phyloP scores from a whole-genome alignment of 37 sponge, comb jelly and placozoan species.

The Ephydatia muelleri region DNA sequence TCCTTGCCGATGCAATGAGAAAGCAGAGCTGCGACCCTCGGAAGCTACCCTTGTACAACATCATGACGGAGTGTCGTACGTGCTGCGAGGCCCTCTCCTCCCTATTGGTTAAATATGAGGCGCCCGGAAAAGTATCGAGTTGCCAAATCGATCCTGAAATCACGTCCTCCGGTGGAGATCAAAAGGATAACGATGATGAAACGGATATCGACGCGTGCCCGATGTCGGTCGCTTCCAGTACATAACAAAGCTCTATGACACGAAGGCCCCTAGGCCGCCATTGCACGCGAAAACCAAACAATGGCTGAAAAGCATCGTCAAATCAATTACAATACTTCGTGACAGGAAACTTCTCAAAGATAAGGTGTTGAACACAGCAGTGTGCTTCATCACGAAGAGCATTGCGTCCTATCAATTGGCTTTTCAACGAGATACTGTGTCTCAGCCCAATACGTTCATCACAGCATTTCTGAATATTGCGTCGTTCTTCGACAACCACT shows the following conservation, averaged over 20 bases:
- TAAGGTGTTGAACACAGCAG: neutral
- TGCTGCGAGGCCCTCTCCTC: slow-evolving; percentile 25
- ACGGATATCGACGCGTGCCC: neutral
- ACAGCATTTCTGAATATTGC: slow-evolving; percentile 1
- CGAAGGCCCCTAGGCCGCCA: too few relatives aligned
- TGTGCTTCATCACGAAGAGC: slow-evolving; percentile 10
- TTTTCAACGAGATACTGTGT: neutral
- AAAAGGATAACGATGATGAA: too few relatives aligned
- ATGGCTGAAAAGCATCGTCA: neutral
- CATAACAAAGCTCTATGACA: neutral
- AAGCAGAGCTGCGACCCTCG: neutral
- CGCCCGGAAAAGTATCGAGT: neutral
- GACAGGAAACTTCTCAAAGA: neutral
- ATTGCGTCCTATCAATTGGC: slow-evolving; percentile 13
- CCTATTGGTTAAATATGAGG: neutral
- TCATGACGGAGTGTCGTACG: neutral
- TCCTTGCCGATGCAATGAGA: slow-evolving; percentile 1
- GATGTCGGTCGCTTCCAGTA: neutral
- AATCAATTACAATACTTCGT: neutral
- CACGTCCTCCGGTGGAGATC: neutral
- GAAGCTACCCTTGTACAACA: neutral
- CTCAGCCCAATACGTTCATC: slow-evolving; percentile 15
- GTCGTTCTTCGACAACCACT: neutral
- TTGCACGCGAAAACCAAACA: slow-evolving; percentile 3
- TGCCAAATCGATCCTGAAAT: neutral